Evolutionary conservation across 2,113 vertebrate genomes (phyloP), one percentile per base, ranked within the genome.

Genomic region (Prunella fulvescens): DNA sequence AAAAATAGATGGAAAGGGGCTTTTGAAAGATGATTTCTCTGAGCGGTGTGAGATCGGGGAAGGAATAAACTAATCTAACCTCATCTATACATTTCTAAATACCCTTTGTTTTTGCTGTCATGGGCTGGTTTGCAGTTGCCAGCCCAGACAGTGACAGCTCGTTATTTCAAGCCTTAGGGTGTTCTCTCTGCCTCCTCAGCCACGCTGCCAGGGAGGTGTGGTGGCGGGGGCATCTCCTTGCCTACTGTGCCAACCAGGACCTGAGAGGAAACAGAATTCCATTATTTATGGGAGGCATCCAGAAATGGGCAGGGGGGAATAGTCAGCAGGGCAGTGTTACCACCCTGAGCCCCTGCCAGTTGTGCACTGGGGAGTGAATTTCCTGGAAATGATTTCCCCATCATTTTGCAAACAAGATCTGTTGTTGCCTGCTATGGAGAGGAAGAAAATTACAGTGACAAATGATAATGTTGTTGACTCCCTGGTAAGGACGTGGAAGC

Each of bases 391-490:
- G 62, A 69, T 95, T 58, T 87, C 39, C 56, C 74, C 76, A 81
- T 83, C 74, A 83, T 80, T 93, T 90, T 80, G 26, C 71, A 90
- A 90, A 61, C 42, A 86, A 82, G 81, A 80, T 69, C 66, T 86
- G 39, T 73, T 88, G 88, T 51, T 90, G 81, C 67, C 58, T 86
- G 26, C 56, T 40, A 39, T 12, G 88, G 62, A 81, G 56, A 65
- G 35, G 64, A 70, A 60, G 67, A 69, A 81, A 86, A 94, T 96
- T 88, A 66, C 33, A 81, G 85, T 93, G 93, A 96, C 74, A 95
- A 83, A 94, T 69, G 42, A 56, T 73, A 82, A 95, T 83, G 67
- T 47, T 95, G 57, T 72, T 88, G 81, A 51, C 74, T 93, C 71
- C 92, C 90, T 94, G 66, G 85, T 83, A 83, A 71, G 79, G 84